Evolutionary conservation across 2,113 vertebrate species (phyloP), one percentile per base, ranked within the genome.

Genomic region (Larimichthys crocea): DNA sequence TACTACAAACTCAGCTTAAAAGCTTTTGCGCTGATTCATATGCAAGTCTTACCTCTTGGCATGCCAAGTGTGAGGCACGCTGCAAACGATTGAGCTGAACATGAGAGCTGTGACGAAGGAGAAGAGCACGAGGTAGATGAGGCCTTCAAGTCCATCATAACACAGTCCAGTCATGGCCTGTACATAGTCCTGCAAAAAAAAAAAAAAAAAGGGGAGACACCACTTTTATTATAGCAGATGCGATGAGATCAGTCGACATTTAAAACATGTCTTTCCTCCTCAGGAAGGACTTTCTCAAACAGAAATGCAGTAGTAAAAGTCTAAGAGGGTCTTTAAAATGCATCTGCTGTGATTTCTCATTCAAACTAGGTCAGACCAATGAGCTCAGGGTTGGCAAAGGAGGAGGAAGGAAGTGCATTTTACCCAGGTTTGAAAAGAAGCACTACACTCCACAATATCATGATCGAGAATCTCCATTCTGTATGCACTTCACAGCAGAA

Each of bases 11-110:
- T 29, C n/a, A 10, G 26, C 44, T 75, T 62, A 73, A 88, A 87
- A 85, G 86, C 83, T 74, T 79, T 62, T 24, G 31, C 0, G 17
- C 12, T 12, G 61, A 22, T n/a, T 77, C 24, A 20, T n/a, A 5
- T 0, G 26, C 24, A 42, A 63, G 31, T 46, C 90, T 92, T 90
- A 99, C 98, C 97, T 97, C 88, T 97, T 98, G 10, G 94, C 94
- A 63, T 97, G 95, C 98, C 98, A 99, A 72, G 98, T 99, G 88
- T 99, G 98, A 0, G 98, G 98, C 64, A 98, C 92, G 0, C 97
- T 99, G 95, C 98, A 99, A 79, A 99, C 92, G 10, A 99, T 95
- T 10, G 97, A 98, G 93, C 96, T 99, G 96, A 99, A 98, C 98
- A 99, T 99, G 86, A 99, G 97, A 3, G 98, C 98, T 0, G 98